Evolutionary conservation across 2,113 vertebrate species (phyloP).

Genomic region (Corythaixoides concolor): DNA sequence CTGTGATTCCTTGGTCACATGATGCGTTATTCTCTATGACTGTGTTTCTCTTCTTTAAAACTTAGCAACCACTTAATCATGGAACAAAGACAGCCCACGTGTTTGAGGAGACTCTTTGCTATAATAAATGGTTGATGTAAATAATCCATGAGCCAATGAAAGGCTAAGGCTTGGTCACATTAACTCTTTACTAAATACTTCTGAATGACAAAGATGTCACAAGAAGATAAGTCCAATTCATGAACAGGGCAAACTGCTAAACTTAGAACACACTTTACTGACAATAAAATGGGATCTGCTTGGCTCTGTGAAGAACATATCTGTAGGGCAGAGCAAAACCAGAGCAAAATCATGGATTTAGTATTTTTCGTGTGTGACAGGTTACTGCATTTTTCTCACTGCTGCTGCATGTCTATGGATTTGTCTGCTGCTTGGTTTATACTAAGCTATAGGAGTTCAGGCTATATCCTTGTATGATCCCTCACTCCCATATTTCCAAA

Average conservation of each 20-base stretch:
- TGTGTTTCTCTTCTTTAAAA: not conserved
- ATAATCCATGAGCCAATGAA: not conserved
- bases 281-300: not conserved
- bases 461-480: not conserved
- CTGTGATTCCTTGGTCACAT: not conserved
- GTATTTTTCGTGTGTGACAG: not conserved
- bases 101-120: not conserved
- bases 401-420: not conserved
- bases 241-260: not conserved
- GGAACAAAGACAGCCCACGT: not conserved
- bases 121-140: not conserved
- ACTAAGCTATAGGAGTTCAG: not conserved
- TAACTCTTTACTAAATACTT: not conserved
- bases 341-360: not conserved
- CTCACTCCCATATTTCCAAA: not conserved
- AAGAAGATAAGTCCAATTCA: not conserved
- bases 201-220: not conserved
- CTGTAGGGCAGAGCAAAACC: not conserved
- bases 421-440: not conserved
- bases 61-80: not conserved
- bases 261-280: not conserved
- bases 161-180: not conserved
- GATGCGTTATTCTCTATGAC: not conserved
- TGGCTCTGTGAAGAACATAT: not conserved
- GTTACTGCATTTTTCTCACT: not conserved